A percentile compares a stretch with the other conserved stretches of the same genome.
Conservation (phyloP, 2,113 vertebrate genomes). For the Epinephelus moara region DNA sequence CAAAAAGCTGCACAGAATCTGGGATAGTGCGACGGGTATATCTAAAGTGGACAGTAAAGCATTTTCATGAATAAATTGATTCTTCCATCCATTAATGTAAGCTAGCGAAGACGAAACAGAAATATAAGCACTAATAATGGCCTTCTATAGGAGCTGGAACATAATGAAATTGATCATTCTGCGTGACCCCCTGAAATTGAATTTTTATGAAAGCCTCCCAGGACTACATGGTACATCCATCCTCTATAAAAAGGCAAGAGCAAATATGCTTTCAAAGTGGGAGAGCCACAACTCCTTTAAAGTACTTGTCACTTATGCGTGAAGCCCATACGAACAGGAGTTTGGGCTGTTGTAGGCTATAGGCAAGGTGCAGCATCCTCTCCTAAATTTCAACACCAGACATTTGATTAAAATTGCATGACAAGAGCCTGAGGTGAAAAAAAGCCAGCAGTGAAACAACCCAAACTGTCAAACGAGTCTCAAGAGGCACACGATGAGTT, state of each 20-base stretch:
- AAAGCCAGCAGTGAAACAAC: slow-evolving; percentile 38
- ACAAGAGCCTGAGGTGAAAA: slow-evolving; percentile 54
- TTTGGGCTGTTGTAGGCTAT: not conserved
- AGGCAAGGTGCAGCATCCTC: slow-evolving; percentile 12
- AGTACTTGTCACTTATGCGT: slow-evolving; percentile 35
- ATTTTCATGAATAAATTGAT: slow-evolving; percentile 43
- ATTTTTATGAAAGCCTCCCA: slow-evolving; percentile 68
- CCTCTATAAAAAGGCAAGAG: slow-evolving; percentile 22
- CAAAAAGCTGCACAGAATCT: slow-evolving; percentile 9
- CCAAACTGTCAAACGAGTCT: slow-evolving; percentile 58
- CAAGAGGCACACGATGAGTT: slow-evolving; percentile 23
- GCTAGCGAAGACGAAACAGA: slow-evolving; percentile 38
- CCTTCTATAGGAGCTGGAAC: slow-evolving; percentile 54
- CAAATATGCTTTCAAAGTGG: slow-evolving; percentile 30
- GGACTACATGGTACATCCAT: slow-evolving; percentile 41
- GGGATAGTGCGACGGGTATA: not conserved
- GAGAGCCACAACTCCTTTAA: slow-evolving; percentile 29
- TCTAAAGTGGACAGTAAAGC: slow-evolving; percentile 18
- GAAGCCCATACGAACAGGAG: slow-evolving; percentile 13
- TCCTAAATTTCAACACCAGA: slow-evolving; percentile 39
- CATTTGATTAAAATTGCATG: slow-evolving; percentile 71
- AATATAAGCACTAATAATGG: slow-evolving; percentile 58
- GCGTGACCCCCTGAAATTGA: slow-evolving; percentile 70
- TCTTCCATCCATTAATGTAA: slow-evolving; percentile 50
- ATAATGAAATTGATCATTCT: slow-evolving; percentile 76